Base-by-base conservation (phyloP, 2,113 vertebrate genomes). In the Cyprinodon tularosa region DNA sequence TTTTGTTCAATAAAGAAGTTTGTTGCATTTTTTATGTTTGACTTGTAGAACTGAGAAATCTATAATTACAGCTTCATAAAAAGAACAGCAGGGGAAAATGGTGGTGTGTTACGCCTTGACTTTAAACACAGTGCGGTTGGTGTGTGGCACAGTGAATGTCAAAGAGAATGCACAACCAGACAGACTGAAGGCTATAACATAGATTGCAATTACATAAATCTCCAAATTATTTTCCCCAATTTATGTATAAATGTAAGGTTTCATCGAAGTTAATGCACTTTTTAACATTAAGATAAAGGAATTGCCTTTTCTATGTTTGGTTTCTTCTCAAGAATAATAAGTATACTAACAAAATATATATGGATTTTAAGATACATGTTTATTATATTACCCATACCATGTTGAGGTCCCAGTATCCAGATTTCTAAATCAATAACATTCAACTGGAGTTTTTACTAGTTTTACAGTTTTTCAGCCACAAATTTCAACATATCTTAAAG, bases 111-210 rank as follows among this genome's bases (percentile, higher is more conserved):
- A 80, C 64, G 70, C 75, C 67, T 73, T 88, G 71, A 79, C 78
- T 89, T 85, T 90, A 89, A 88, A 88, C 62, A 82, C 42, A 45
- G 17, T 72, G 83, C 4, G 72, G 81, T 84, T 77, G 62, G 73
- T 89, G 81, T 90, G 84, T 88, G 83, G 86, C 14, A 0, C 1
- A 22, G 80, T 83, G 87, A 89, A 85, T 66, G 83, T 84, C 77
- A 80, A 67, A 59, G 12, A 72, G 64, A 75, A 86, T 73, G 60
- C 81, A 66, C 67, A 48, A 66, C 77, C 68, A 74, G 72, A 69
- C 75, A 42, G 53, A 53, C 68, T 72, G 50, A 36, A 17, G 39
- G 57, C 62, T 71, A 74, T 69, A 81, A 73, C 29, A 29, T 29
- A 29, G 29, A 29, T 29, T 29, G 29, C 29, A 29, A 88, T 90